phyloP scores from a whole-genome alignment of 2,113 vertebrate genomes.

The Leuciscus idus region DNA sequence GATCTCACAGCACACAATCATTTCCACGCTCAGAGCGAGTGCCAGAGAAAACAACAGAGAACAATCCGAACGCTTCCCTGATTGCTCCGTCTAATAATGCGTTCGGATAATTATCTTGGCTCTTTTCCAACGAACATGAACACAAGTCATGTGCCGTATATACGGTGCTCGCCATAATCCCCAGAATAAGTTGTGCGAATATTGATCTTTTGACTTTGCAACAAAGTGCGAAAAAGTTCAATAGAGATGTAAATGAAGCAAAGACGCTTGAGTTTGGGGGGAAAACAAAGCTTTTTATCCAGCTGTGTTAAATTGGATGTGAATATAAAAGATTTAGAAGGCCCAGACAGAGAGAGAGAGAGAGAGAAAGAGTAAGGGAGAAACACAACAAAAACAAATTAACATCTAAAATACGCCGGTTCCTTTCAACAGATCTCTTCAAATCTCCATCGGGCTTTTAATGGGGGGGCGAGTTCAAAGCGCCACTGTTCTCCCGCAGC shows the following conservation, averaged over 20 bases:
- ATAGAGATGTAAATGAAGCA: constrained; percentile 40
- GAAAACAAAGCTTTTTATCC: constrained; percentile 73
- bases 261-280: constrained; percentile 10
- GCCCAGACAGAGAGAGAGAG: constrained; percentile 62
- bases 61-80: neutral
- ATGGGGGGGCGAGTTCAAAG: constrained; percentile 94
- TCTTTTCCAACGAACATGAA: constrained; percentile 37
- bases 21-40: constrained; percentile 30
- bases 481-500: constrained; percentile 87
- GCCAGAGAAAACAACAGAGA: constrained; percentile 14
- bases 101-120: constrained; percentile 27
- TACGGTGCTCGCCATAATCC: constrained; percentile 3
- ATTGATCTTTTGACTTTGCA: constrained; percentile 38
- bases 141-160: constrained; percentile 25
- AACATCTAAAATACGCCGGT: constrained; percentile 91
- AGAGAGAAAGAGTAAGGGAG: constrained; percentile 73
- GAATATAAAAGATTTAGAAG: constrained; percentile 90
- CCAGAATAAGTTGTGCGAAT: constrained; percentile 33
- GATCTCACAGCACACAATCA: neutral
- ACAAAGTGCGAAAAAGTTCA: constrained; percentile 37
- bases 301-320: constrained; percentile 88
- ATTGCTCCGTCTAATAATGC: constrained; percentile 23
- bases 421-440: constrained; percentile 87
- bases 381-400: constrained; percentile 90
- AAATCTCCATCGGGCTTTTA: constrained; percentile 91